A percentile compares a stretch with the other conserved stretches of the same genome.
phyloP scores from a whole-genome alignment of 2,113 vertebrate species.

The Neodon shergylaensis region DNA sequence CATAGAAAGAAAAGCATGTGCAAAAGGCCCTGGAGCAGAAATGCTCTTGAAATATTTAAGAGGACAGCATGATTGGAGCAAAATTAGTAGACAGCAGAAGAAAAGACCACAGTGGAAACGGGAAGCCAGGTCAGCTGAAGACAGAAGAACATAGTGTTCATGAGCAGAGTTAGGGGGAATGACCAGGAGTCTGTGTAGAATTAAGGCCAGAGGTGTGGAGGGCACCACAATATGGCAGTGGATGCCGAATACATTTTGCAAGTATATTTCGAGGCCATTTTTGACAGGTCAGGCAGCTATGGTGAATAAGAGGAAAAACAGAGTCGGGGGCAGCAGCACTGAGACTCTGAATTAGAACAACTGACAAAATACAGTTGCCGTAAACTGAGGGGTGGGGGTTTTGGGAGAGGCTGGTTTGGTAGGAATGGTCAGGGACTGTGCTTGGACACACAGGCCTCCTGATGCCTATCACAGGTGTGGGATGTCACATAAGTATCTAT shows the following conservation, averaged over 20 bases:
- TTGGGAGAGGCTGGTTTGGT: not conserved
- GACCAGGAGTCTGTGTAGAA: not conserved
- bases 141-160: not conserved
- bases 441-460: not conserved
- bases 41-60: not conserved
- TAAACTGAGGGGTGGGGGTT: not conserved
- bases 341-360: not conserved
- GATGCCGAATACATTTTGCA: not conserved
- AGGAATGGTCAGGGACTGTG: not conserved
- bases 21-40: not conserved
- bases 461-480: not conserved
- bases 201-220: not conserved
- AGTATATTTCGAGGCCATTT: not conserved
- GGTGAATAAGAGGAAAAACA: not conserved
- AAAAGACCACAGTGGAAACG: not conserved
- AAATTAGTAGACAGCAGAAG: not conserved
- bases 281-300: not conserved
- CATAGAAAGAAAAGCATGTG: not conserved
- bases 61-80: not conserved
- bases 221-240: not conserved
- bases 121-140: not conserved
- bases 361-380: not conserved
- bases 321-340: not conserved
- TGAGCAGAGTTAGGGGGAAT: not conserved
- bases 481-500: not conserved